phyloP scores from a whole-genome alignment of 2,888 invertebrate species.

The Itoplectis maculator region DNA sequence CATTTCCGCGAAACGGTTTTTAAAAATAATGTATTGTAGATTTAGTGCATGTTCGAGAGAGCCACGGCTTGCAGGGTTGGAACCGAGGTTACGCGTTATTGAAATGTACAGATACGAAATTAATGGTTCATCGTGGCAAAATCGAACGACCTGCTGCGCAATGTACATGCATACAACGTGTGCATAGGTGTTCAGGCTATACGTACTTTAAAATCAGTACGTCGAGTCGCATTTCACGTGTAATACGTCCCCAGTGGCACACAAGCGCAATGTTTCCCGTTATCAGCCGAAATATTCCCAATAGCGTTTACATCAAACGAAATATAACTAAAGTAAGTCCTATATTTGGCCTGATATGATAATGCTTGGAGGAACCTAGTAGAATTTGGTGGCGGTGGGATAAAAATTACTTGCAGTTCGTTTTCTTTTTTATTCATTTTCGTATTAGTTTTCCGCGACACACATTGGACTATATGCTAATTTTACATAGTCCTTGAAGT shows the following conservation, averaged over 20 bases:
- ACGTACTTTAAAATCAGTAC: neutral
- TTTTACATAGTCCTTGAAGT: neutral
- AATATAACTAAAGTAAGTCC: neutral
- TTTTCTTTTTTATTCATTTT: neutral
- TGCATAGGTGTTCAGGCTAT: neutral
- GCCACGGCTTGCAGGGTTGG: neutral
- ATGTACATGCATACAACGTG: neutral
- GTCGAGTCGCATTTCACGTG: neutral
- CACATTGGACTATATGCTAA: neutral
- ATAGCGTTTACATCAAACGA: neutral
- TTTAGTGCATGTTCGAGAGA: neutral
- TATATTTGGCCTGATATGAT: neutral
- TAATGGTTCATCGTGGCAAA: conserved; percentile 30
- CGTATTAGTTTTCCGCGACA: neutral
- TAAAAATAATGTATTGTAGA: neutral
- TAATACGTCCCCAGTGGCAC: neutral
- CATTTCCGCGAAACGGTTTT: neutral
- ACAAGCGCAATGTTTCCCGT: neutral
- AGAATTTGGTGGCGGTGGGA: neutral
- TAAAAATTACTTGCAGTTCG: neutral
- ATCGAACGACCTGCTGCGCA: conserved; percentile 1
- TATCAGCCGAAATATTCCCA: neutral
- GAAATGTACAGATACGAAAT: conserved; percentile 46
- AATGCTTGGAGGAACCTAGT: neutral
- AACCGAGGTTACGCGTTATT: conserved; percentile 15